Evolutionary conservation across 2,113 vertebrate genomes (phyloP), one percentile per base, ranked within the genome.

Genomic region (Catharus bicknelli): DNA sequence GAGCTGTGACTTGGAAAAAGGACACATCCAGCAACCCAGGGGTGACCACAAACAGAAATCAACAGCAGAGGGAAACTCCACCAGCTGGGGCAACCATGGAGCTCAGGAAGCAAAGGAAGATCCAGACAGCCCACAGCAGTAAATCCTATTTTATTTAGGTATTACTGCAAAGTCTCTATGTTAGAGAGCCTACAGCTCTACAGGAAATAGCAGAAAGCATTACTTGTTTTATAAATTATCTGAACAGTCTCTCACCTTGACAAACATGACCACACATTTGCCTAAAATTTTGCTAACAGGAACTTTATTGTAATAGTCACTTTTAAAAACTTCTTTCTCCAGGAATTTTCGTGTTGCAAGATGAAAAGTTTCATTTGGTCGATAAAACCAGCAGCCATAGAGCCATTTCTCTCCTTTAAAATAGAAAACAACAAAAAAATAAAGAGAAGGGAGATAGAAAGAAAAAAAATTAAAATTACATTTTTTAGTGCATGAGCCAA

Each of bases 181-280:
- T 58, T 51, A 72, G 20, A 72, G 32, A 25, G 10, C 12, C 55
- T 64, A 68, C 23, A 68, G 6, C 12, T 72, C 62, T 38, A 53
- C 22, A 84, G 36, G 50, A 82, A 95, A 81, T 0, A 78, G 45
- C 38, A 86, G 27, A 84, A 36, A 81, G 70, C 10, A 59, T 20
- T 27, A 61, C 9, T 42, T 40, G 36, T 32, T 69, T 54, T 77
- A 87, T 10, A 36, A 45, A 79, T 54, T 6, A 84, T 47, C 29
- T 32, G 36, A 69, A 78, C 2, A 92, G 43, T 84, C 66, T 93
- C 94, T 98, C 97, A 99, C 99, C 99, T 99, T 99, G 69, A 99
- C 99, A 98, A 99, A 99, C 99, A 99, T 99, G 90, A 99, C 99
- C 53, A 99, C 99, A 93, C 99, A 99, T 98, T 99, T 99, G 74